Evolutionary conservation across 2,888 invertebrate species (phyloP).

Genomic region (Diarsia brunnea): DNA sequence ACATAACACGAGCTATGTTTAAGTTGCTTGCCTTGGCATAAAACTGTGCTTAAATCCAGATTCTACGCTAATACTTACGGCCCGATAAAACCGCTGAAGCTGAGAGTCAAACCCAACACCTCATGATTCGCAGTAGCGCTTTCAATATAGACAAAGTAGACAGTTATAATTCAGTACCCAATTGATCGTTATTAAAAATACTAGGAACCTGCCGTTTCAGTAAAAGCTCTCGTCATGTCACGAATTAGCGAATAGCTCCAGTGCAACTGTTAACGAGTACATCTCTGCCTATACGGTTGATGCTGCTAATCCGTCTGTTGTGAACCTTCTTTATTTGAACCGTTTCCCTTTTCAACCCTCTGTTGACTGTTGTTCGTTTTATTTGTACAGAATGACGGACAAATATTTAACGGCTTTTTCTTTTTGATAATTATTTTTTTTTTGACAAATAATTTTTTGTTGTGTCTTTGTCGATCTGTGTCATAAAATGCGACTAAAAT

Average conservation of each 20-base stretch:
- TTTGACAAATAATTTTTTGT: background rate
- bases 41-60: background rate
- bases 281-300: background rate
- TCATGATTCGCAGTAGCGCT: background rate
- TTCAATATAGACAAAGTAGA: background rate
- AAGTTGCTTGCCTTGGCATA: background rate
- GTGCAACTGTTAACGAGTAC: background rate
- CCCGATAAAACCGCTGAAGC: no score
- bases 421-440: background rate
- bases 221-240: background rate
- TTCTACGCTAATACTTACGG: background rate
- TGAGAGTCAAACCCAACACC: background rate
- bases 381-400: slow-evolving; percentile 35
- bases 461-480: no score
- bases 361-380: slow-evolving; percentile 17
- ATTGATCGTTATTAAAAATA: background rate
- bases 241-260: background rate
- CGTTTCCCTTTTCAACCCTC: slow-evolving; percentile 3
- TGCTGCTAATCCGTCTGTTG: background rate
- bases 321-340: slow-evolving; percentile 9
- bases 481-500: background rate
- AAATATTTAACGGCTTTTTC: slow-evolving; percentile 10
- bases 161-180: background rate
- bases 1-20: background rate
- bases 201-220: background rate